These are phyloP conservation scores for Himantopus leucocephalus DNA, from an alignment of 2,113 vertebrate species.

Conservation along the genomic window DNA sequence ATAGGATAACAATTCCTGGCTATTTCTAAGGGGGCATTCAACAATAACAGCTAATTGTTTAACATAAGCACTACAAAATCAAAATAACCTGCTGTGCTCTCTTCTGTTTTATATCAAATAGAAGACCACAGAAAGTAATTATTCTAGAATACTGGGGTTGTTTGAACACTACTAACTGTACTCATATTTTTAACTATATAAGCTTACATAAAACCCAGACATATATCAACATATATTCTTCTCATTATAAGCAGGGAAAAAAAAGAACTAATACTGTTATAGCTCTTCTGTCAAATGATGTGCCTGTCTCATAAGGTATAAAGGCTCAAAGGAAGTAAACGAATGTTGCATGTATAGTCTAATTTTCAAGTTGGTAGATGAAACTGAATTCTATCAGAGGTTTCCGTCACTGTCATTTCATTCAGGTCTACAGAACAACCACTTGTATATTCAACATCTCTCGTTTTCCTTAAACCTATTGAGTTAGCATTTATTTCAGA, in stretches of 20 bases:
- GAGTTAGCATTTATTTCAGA: background rate
- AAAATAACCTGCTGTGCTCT: background rate
- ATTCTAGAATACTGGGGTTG: background rate
- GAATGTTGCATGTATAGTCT: background rate
- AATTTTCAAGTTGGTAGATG: background rate
- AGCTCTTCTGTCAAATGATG: background rate
- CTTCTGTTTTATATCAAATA: background rate
- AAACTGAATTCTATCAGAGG: background rate
- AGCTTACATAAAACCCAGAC: background rate
- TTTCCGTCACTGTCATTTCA: background rate
- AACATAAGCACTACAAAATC: background rate
- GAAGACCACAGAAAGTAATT: background rate
- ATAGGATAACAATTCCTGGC: background rate
- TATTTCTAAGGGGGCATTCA: background rate
- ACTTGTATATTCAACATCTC: rapidly evolving
- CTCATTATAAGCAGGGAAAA: background rate
- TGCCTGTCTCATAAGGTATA: background rate
- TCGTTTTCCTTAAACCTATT: background rate
- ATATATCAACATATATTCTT: background rate
- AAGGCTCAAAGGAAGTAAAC: background rate
- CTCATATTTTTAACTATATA: background rate
- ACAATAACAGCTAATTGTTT: background rate
- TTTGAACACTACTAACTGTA: background rate
- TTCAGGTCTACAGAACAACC: background rate
- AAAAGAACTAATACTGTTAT: background rate